Percentiles rank a stretch among this genome's conserved stretches.
Evolutionary conservation across 2,888 invertebrate species (phyloP).

Genomic region (Acrobasis repandana): DNA sequence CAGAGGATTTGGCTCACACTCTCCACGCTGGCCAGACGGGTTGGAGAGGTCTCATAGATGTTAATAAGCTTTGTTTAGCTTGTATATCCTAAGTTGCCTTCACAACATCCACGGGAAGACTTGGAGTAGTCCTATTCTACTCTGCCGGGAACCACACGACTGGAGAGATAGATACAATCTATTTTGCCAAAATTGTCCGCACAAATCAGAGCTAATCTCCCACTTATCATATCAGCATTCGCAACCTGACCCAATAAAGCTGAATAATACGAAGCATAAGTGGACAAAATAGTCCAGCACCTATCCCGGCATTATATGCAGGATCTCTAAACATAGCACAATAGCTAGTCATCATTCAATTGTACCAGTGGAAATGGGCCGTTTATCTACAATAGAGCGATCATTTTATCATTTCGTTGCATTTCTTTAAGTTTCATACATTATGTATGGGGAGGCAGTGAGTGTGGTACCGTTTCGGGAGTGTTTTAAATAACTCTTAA

Average conservation of each 20-base stretch:
- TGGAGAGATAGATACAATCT: too few relatives aligned
- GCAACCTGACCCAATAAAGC: slow-evolving; percentile 68
- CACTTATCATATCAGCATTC: slow-evolving; percentile 57
- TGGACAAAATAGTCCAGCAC: slow-evolving; percentile 65
- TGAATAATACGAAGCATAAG: slow-evolving; percentile 66
- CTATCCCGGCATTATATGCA: slow-evolving; percentile 73
- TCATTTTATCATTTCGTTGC: slow-evolving; percentile 65
- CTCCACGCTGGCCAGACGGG: too few relatives aligned
- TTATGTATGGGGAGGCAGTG: slow-evolving; percentile 54
- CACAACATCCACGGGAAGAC: too few relatives aligned
- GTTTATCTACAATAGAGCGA: slow-evolving; percentile 72
- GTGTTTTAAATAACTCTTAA: not conserved
- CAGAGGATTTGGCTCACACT: too few relatives aligned
- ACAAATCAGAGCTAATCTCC: slow-evolving; percentile 34
- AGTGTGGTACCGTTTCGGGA: slow-evolving; percentile 31
- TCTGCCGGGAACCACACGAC: too few relatives aligned
- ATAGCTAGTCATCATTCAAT: slow-evolving; percentile 79
- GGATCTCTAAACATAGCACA: slow-evolving; percentile 83
- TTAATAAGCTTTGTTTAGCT: too few relatives aligned
- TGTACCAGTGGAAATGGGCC: slow-evolving; percentile 73
- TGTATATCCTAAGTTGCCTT: too few relatives aligned
- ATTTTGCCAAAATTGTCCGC: slow-evolving; percentile 14
- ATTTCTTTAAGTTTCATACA: slow-evolving; percentile 78
- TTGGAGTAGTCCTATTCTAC: too few relatives aligned
- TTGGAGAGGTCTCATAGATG: too few relatives aligned